Base-by-base conservation (phyloP, 2,888 invertebrate genomes). In the Trileptium ribeirensis region DNA sequence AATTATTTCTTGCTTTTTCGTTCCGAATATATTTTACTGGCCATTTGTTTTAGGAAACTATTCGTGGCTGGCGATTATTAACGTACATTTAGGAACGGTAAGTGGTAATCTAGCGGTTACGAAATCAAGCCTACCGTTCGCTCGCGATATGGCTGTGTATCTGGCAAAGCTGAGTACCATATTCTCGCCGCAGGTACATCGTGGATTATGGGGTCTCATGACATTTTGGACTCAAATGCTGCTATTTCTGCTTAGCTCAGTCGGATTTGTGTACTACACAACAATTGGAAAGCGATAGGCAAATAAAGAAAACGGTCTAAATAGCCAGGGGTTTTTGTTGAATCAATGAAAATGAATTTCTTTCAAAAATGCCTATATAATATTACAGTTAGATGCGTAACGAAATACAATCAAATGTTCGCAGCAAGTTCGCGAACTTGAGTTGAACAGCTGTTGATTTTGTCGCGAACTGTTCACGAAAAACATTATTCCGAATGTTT, bases 251-350 rank as follows among this genome's bases (percentile, higher is more conserved):
- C 77, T 75, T 8, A 34, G 38, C n/a, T 24, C 39, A n/a, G 15
- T 24, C n/a, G 77, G 77, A 24, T 34, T 75, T 38, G 8, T 75
- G 38, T 75, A 75, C 36, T 39, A 75, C n/a, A 75, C 77, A n/a
- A 75, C 37, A 8, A 38, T 75, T 75, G 36, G 70, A 15, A 70
- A 15, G 3, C 36, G 36, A 70, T 70, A 70, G 51, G 24, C 8
- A 51, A 51, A n/a, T n/a, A n/a, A n/a, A n/a, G n/a, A n/a, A n/a
- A n/a, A n/a, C n/a, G n/a, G n/a, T n/a, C n/a, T n/a, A n/a, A n/a
- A n/a, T n/a, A n/a, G n/a, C n/a, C n/a, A n/a, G n/a, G n/a, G n/a
- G n/a, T n/a, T n/a, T n/a, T n/a, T n/a, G n/a, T n/a, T n/a, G n/a
- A n/a, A n/a, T n/a, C n/a, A n/a, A n/a, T n/a, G n/a, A n/a, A n/a